A percentile compares a stretch with the other conserved stretches of the same genome.
Conservation (phyloP, 2,797 vertebrate genomes). For the Oceanodroma leucorhoa region DNA sequence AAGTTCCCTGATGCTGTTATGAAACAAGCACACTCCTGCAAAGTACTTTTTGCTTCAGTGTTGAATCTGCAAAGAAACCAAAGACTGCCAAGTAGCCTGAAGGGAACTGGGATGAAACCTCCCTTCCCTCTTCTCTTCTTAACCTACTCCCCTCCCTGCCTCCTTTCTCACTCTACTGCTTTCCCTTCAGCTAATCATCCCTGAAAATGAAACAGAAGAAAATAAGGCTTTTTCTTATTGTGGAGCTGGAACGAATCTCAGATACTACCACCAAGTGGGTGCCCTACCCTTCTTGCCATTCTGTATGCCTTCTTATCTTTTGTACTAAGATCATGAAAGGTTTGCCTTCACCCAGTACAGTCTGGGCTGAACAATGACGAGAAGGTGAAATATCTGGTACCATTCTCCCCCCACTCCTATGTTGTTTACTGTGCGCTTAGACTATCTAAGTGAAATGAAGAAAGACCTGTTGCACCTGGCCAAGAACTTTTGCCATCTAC, state of each 20-base stretch:
- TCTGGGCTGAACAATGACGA: background rate
- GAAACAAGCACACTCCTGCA: background rate
- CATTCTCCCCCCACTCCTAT: background rate
- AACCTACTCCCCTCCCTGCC: background rate
- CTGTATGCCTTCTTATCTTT: background rate
- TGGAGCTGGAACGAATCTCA: background rate
- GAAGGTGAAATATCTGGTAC: background rate
- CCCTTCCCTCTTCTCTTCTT: background rate
- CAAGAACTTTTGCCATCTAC: background rate
- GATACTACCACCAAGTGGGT: background rate
- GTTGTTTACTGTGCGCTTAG: background rate
- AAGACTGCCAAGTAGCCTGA: background rate
- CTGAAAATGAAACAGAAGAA: background rate
- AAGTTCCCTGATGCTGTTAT: background rate
- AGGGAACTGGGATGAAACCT: background rate
- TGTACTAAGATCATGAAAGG: background rate
- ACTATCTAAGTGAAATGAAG: background rate
- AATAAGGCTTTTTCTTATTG: background rate
- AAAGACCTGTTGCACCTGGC: background rate
- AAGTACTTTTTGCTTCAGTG: background rate
- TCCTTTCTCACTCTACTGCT: background rate
- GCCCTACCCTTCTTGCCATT: background rate
- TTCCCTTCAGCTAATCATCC: background rate
- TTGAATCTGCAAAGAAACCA: rapidly evolving
- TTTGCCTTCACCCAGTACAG: background rate